phyloP scores from a whole-genome alignment of 1,140 invertebrate species.

The Pararge aegeria region DNA sequence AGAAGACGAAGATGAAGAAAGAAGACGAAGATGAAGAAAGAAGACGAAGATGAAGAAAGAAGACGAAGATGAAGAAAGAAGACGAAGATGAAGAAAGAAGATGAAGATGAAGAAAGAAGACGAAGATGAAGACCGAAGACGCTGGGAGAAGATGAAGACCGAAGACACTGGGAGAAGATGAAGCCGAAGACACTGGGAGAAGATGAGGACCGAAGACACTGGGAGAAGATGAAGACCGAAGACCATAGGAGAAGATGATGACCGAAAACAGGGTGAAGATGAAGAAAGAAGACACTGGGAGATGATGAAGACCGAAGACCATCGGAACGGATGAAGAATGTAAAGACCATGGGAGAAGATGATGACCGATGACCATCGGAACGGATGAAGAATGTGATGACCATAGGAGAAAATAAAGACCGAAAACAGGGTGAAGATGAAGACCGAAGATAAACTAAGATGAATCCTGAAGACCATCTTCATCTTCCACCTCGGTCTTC shows the following conservation, averaged over 20 bases:
- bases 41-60: neutral
- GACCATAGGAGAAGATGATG: neutral
- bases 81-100: constrained; percentile 18
- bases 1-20: neutral
- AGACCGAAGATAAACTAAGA: constrained; percentile 15
- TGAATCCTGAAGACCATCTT: constrained; percentile 14
- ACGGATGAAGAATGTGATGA: neutral
- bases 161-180: neutral
- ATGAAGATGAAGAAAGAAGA: constrained; percentile 12
- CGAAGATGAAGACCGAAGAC: neutral
- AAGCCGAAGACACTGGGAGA: neutral
- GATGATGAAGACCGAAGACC: constrained; percentile 16
- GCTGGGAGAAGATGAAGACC: neutral
- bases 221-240: neutral
- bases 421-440: constrained; percentile 19
- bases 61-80: neutral
- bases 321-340: constrained; percentile 12
- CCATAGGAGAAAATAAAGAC: neutral
- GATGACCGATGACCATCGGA: neutral
- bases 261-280: constrained; percentile 14
- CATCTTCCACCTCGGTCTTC: no score
- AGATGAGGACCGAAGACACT: neutral
- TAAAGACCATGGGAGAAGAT: constrained; percentile 15
- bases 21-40: neutral
- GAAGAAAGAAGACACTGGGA: constrained; percentile 9